Percentiles rank a stretch among this genome's conserved stretches.
These are phyloP conservation scores for Calidris pygmaea DNA, from an alignment of 2,113 vertebrate species.

Conservation along the genomic window DNA sequence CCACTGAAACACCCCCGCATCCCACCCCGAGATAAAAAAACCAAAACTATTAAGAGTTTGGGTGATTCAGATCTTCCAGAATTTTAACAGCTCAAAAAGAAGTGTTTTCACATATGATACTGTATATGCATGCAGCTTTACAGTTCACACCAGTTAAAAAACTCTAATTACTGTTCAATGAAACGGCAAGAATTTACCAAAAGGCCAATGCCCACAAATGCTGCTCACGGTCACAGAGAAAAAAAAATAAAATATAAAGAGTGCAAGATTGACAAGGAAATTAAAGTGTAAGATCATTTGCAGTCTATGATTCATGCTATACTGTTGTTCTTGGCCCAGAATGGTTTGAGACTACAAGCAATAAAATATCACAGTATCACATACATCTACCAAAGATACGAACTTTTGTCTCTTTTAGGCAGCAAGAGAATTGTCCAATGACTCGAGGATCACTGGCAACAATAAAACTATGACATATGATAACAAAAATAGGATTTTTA, in stretches of 20 bases:
- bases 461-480: background rate
- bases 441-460: background rate
- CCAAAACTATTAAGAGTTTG: background rate
- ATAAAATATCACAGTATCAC: background rate
- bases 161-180: background rate
- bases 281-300: background rate
- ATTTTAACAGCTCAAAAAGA: background rate
- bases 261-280: background rate
- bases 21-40: rapidly evolving
- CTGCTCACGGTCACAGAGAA: background rate
- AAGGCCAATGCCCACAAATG: background rate
- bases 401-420: background rate
- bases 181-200: background rate
- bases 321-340: background rate
- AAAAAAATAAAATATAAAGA: background rate
- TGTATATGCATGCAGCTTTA: background rate
- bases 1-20: background rate
- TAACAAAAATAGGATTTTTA: background rate
- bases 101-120: background rate
- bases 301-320: background rate
- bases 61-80: background rate
- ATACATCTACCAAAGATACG: background rate
- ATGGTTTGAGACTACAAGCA: background rate
- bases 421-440: background rate
- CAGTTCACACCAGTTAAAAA: background rate